phyloP scores from a whole-genome alignment of 2,113 vertebrate species.

The Leucosticte australis region DNA sequence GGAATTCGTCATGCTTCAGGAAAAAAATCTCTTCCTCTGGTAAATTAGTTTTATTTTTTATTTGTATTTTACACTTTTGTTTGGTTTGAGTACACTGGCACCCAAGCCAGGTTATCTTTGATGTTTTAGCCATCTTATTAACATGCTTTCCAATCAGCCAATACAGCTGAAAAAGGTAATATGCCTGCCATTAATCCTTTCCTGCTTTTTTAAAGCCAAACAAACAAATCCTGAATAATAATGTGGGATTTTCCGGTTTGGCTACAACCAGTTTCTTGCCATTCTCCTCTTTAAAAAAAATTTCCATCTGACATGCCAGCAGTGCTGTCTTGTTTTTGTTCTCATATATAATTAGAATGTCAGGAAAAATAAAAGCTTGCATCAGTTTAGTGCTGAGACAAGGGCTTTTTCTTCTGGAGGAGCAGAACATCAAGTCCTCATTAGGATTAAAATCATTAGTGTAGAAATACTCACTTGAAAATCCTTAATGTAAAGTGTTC shows the following conservation, averaged over 20 bases:
- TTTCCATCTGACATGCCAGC: slow-evolving; percentile 31
- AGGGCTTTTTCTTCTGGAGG: neutral
- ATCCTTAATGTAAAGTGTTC: neutral
- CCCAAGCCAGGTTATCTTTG: neutral
- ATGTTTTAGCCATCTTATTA: neutral
- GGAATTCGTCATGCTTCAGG: neutral
- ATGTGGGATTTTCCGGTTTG: neutral
- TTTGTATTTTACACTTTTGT: neutral
- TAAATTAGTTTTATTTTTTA: neutral
- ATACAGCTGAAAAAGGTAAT: neutral
- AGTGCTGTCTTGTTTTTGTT: slow-evolving; percentile 5
- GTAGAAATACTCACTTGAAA: neutral
- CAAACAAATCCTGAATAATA: neutral
- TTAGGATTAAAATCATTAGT: neutral
- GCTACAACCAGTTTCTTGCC: neutral
- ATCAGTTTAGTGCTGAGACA: neutral
- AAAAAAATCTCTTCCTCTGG: neutral
- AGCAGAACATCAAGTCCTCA: neutral
- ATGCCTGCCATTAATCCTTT: neutral
- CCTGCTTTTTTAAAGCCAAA: neutral
- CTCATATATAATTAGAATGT: slow-evolving; percentile 41
- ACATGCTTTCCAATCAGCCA: neutral
- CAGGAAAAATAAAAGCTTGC: slow-evolving; percentile 6
- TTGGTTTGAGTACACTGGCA: neutral
- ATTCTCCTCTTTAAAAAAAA: neutral